A percentile compares a stretch with the other conserved stretches of the same genome.
Conservation (phyloP, 2,888 invertebrate genomes). For the Drosophila austrosaltans region DNA sequence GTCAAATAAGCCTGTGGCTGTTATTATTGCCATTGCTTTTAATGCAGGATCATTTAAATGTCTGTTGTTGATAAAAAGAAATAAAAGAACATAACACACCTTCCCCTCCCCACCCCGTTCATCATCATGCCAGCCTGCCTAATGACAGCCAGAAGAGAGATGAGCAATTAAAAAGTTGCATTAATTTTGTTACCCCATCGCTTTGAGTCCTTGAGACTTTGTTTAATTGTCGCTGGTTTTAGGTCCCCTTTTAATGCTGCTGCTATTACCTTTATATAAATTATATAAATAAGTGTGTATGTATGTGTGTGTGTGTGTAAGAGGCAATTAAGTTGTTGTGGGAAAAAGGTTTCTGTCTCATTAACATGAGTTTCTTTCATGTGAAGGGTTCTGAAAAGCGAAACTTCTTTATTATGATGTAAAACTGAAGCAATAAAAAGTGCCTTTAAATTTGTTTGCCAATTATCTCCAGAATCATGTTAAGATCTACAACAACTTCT, state of each 20-base stretch:
- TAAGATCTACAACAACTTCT: background rate
- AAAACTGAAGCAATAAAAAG: background rate
- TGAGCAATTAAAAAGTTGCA: slow-evolving; percentile 33
- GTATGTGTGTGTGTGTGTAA: background rate
- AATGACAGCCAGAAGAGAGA: slow-evolving; percentile 57
- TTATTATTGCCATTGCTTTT: slow-evolving; percentile 64
- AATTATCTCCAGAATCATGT: background rate
- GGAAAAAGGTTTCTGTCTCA: slow-evolving; percentile 7
- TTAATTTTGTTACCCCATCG: slow-evolving; percentile 6
- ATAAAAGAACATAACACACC: background rate
- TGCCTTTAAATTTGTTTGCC: background rate
- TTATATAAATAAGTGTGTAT: slow-evolving; percentile 15
- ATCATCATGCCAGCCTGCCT: slow-evolving; percentile 25
- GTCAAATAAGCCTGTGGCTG: slow-evolving; percentile 66
- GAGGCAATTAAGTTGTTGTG: slow-evolving; percentile 15
- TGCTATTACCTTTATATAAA: slow-evolving; percentile 9
- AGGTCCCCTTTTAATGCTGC: slow-evolving; percentile 8
- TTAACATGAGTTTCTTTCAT: background rate
- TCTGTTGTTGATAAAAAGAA: slow-evolving; percentile 57
- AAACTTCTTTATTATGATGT: slow-evolving; percentile 9
- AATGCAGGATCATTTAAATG: slow-evolving; percentile 70
- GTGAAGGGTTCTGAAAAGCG: background rate
- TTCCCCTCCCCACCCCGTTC: background rate
- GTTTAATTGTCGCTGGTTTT: slow-evolving; percentile 35
- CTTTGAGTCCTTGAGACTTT: slow-evolving; percentile 47